Evolutionary conservation across 2,113 vertebrate species (phyloP).

Genomic region (Anolis carolinensis): DNA sequence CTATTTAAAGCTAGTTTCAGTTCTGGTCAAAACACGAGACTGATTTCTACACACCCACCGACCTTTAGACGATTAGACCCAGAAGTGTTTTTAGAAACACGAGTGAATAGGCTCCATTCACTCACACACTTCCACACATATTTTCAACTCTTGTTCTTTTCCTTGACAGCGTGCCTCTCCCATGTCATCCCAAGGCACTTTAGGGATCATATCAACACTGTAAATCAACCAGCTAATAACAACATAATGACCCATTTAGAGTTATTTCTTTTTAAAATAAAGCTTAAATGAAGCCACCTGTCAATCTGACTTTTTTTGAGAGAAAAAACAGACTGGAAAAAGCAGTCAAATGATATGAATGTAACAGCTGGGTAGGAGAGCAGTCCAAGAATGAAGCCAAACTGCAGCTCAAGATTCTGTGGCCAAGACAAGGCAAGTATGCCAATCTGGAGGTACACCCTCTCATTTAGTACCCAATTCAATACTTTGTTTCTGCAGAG

Average conservation of each 20-base stretch:
- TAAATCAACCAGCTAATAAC: neutral
- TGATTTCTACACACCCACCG: neutral
- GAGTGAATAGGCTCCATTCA: neutral
- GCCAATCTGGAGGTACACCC: neutral
- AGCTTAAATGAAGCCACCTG: slow-evolving; percentile 4
- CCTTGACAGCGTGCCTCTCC: neutral
- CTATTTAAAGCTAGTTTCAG: neutral
- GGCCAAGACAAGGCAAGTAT: too few species aligned
- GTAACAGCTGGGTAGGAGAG: neutral
- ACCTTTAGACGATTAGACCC: neutral
- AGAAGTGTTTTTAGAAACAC: neutral
- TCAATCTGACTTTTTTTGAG: too few species aligned
- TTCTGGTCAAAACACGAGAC: neutral
- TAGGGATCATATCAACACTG: slow-evolving; percentile 11
- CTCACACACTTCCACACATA: neutral
- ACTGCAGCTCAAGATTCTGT: neutral
- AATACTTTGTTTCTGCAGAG: neutral
- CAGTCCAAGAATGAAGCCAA: neutral
- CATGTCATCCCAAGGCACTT: neutral
- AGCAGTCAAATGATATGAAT: neutral
- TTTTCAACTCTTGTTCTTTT: neutral
- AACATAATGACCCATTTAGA: neutral
- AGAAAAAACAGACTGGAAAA: neutral
- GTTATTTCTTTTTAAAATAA: neutral
- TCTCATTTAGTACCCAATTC: neutral